These are phyloP conservation scores for Otus scops DNA, from an alignment of 2,797 vertebrate genomes.

Conservation along the genomic window DNA sequence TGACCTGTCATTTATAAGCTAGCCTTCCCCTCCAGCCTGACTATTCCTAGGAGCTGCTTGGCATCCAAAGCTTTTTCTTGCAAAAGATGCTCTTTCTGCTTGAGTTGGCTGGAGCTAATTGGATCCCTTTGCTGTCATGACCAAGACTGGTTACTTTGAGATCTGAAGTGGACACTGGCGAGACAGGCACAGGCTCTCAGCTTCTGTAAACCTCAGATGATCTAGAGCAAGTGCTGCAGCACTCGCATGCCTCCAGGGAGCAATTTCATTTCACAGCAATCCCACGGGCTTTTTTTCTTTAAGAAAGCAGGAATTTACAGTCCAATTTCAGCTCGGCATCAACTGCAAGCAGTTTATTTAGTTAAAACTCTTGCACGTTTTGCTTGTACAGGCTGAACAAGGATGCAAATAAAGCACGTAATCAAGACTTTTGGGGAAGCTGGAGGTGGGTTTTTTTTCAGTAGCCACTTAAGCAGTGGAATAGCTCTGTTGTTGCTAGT, in stretches of 20 bases:
- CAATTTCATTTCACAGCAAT: background rate
- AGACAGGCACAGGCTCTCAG: background rate
- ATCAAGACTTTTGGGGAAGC: background rate
- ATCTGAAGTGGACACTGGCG: background rate
- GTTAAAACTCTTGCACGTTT: background rate
- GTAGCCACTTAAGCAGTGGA: background rate
- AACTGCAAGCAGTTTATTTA: background rate
- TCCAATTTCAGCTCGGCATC: background rate
- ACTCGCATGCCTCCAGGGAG: background rate
- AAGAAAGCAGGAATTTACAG: background rate
- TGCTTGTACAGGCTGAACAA: background rate
- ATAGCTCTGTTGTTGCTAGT: background rate
- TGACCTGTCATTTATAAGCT: background rate
- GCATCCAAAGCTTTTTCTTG: background rate
- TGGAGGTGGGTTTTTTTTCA: background rate
- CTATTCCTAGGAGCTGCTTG: background rate
- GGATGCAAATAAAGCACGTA: background rate
- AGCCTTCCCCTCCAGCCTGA: background rate
- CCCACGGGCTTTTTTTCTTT: background rate
- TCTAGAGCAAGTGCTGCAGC: background rate
- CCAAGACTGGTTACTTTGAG: background rate
- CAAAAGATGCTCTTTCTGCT: background rate
- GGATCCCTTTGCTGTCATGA: background rate
- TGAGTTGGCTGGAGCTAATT: background rate
- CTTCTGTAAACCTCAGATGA: background rate